Conservation (phyloP, 2,888 invertebrate species). For the Netelia melanura region DNA sequence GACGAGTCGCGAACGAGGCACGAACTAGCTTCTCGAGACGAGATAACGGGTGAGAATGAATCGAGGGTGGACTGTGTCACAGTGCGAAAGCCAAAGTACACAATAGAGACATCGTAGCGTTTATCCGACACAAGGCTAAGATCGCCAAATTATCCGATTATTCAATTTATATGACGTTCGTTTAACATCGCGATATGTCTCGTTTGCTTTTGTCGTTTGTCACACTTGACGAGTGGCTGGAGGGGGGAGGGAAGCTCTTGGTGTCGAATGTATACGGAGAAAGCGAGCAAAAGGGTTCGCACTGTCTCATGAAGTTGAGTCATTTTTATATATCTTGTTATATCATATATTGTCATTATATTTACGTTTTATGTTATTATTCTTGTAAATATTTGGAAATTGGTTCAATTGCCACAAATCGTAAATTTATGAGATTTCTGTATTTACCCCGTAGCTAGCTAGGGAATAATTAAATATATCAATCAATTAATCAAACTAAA, state of each 20-base stretch:
- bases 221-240: slow-evolving; percentile 35
- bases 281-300: background rate
- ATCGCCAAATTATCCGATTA: slow-evolving; percentile 66
- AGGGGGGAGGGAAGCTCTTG: background rate
- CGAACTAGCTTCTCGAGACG: background rate
- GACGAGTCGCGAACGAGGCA: background rate
- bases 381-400: no score
- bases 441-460: no score
- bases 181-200: slow-evolving; percentile 40
- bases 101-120: slow-evolving; percentile 58
- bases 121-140: slow-evolving; percentile 47
- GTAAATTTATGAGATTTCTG: no score
- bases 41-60: slow-evolving; percentile 25
- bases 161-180: slow-evolving; percentile 65
- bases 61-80: background rate
- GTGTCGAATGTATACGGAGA: background rate
- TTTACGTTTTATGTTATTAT: no score
- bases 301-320: background rate
- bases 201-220: slow-evolving; percentile 46
- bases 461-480: no score
- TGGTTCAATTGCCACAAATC: no score
- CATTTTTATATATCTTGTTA: background rate
- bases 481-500: no score
- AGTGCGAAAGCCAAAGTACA: slow-evolving; percentile 18
- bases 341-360: no score